Conservation (phyloP, 2,113 vertebrate genomes). For the Apistogramma diplotaenia region DNA sequence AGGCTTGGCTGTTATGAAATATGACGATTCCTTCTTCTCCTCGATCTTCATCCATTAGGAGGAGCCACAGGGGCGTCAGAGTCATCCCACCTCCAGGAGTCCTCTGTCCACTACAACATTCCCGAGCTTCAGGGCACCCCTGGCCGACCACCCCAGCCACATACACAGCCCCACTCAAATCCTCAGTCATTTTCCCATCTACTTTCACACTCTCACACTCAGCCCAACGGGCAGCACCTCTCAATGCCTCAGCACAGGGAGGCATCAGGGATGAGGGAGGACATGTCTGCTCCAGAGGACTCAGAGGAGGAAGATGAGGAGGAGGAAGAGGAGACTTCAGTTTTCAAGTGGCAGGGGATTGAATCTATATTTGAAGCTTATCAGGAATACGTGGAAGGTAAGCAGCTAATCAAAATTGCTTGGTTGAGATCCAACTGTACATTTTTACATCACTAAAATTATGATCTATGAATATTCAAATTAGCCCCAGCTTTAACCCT, state of each 20-base stretch:
- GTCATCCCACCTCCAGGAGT: constrained; percentile 87
- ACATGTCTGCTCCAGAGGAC: constrained; percentile 75
- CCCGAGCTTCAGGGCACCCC: constrained; percentile 88
- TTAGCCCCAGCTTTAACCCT: neutral
- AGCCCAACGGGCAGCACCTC: constrained; percentile 89
- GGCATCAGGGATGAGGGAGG: constrained; percentile 62
- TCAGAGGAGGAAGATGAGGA: constrained; percentile 83
- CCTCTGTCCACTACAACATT: constrained; percentile 97
- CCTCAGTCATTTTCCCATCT: constrained; percentile 57
- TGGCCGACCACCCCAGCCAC: constrained; percentile 50
- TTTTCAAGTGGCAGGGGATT: constrained; percentile 92
- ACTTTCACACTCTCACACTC: constrained; percentile 59
- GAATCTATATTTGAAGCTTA: constrained; percentile 97
- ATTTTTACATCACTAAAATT: neutral
- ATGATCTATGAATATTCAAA: neutral
- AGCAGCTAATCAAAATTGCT: neutral
- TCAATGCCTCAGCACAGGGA: constrained; percentile 66
- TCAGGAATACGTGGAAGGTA: constrained; percentile 97
- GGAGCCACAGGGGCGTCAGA: constrained; percentile 76
- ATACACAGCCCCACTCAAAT: constrained; percentile 70
- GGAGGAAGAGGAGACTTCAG: constrained; percentile 76
- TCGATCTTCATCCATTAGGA: constrained; percentile 62
- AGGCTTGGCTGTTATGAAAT: neutral
- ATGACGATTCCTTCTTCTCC: neutral
- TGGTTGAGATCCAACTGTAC: neutral